Percentiles rank a stretch among this genome's conserved stretches.
These are phyloP conservation scores for Pammene aurita DNA, from an alignment of 2,888 invertebrate genomes.

Conservation along the genomic window DNA sequence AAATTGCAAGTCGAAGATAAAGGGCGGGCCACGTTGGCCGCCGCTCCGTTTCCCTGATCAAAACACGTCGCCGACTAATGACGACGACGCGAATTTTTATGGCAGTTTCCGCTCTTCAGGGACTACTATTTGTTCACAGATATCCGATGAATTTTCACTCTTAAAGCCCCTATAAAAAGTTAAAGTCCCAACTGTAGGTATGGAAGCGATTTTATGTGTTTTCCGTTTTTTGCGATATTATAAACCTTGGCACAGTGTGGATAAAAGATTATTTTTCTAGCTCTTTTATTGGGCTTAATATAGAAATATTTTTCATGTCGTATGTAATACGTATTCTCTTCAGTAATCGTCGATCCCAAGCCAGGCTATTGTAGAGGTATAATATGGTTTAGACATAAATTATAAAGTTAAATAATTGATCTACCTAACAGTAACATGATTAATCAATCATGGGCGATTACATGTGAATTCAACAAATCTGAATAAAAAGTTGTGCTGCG, in stretches of 20 bases:
- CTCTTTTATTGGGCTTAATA: no score
- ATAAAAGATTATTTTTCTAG: conserved; percentile 16
- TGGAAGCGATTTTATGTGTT: conserved; percentile 56
- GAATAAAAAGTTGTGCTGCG: no score
- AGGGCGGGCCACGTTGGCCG: conserved; percentile 55
- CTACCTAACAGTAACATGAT: no score
- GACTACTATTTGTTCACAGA: conserved; percentile 71
- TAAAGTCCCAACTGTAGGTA: conserved; percentile 58
- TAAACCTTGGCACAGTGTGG: conserved; percentile 28
- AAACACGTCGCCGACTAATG: conserved; percentile 81
- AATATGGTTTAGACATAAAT: no score
- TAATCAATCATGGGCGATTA: no score
- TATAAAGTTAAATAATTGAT: no score
- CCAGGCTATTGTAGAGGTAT: no score
- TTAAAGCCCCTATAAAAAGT: conserved; percentile 67
- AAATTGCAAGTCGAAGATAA: conserved; percentile 65
- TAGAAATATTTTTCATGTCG: no score
- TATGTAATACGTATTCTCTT: no score
- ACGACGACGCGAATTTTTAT: conserved; percentile 76
- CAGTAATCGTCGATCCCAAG: no score
- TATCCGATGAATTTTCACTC: conserved; percentile 69
- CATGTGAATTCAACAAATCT: no score
- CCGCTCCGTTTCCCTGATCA: conserved; percentile 65
- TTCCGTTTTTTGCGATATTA: conserved; percentile 48
- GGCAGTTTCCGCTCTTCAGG: conserved; percentile 69